phyloP scores from a whole-genome alignment of 2,888 invertebrate genomes.

The Elmis aenea region DNA sequence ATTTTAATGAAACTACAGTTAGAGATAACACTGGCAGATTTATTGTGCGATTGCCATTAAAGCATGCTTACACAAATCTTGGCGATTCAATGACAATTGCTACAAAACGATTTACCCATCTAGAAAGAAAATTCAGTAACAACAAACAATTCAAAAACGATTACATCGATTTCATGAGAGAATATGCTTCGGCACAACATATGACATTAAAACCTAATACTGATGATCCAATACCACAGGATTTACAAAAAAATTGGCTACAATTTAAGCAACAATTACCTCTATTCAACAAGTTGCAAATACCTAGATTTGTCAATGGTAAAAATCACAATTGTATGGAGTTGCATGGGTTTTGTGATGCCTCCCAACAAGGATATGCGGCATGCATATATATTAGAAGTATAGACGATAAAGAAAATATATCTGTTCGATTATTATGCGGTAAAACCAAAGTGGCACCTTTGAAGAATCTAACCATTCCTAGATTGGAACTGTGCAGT shows the following conservation, averaged over 20 bases:
- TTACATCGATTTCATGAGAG: no score
- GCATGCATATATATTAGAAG: slow-evolving; percentile 4
- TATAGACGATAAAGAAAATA: neutral
- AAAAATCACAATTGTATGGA: neutral
- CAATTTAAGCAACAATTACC: neutral
- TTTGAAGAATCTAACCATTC: neutral
- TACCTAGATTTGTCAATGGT: neutral
- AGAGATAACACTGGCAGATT: no score
- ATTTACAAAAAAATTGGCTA: neutral
- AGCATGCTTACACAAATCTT: no score
- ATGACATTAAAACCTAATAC: no score
- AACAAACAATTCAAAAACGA: no score
- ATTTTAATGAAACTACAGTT: no score
- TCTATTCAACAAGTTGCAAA: neutral
- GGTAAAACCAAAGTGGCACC: neutral
- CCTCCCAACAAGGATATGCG: neutral
- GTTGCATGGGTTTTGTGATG: slow-evolving; percentile 5
- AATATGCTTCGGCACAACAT: no score
- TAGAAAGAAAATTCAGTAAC: no score
- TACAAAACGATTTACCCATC: no score
- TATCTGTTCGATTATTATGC: neutral
- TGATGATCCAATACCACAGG: neutral
- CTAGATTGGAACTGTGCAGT: neutral
- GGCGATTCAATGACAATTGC: no score
- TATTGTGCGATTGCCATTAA: no score